phyloP scores from a whole-genome alignment of 2,113 vertebrate genomes.

The Noctilio leporinus region DNA sequence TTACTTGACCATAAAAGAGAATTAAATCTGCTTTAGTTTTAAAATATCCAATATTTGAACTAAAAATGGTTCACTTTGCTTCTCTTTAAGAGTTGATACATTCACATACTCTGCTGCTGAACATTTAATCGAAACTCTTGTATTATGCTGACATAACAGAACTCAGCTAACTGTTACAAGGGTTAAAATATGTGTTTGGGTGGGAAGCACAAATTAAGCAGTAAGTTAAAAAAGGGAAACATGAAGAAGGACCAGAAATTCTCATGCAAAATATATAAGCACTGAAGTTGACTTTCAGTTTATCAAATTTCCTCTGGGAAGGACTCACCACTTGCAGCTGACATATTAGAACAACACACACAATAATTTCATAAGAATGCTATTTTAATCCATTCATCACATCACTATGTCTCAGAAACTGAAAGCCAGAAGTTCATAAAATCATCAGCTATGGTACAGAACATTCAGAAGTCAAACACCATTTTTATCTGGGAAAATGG shows the following conservation, averaged over 20 bases:
- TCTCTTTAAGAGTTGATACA: not conserved
- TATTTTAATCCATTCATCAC: conserved; percentile 61
- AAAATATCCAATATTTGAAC: not conserved
- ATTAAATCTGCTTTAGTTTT: not conserved
- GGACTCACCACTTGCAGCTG: conserved; percentile 68
- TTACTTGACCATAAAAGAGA: not conserved
- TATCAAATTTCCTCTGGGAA: conserved; percentile 78
- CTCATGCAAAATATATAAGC: conserved; percentile 21
- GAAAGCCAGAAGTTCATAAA: conserved; percentile 31
- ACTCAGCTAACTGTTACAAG: not conserved
- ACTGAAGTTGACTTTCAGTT: conserved; percentile 52
- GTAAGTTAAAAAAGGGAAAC: not conserved
- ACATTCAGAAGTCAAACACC: not conserved
- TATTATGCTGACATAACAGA: not conserved
- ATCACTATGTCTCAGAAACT: conserved; percentile 23
- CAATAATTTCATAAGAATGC: conserved; percentile 52
- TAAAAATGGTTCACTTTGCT: not conserved
- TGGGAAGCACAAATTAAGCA: conserved; percentile 13
- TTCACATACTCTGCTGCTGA: not conserved
- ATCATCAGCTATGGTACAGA: not conserved
- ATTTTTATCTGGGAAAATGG: not conserved
- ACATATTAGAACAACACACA: conserved; percentile 51
- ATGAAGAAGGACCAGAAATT: conserved; percentile 15
- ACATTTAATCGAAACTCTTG: not conserved
- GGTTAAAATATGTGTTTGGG: conserved; percentile 17